A percentile compares a stretch with the other conserved stretches of the same genome.
Conservation (phyloP, 2,888 invertebrate species). For the Metacarcinus magister region DNA sequence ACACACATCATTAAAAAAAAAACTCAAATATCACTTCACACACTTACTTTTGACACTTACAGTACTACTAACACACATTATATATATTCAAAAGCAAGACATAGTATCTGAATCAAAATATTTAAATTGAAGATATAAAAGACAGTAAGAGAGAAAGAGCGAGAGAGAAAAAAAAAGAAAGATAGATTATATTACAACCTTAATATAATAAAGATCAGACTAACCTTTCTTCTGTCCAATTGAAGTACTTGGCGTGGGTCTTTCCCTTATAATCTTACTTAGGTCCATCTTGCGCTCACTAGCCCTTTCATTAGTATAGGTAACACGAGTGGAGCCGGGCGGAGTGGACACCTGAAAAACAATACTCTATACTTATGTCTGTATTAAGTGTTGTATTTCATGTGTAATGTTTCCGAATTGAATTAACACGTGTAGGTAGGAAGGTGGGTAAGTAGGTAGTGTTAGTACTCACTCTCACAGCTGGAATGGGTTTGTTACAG, state of each 20-base stretch:
- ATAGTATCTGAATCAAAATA: neutral
- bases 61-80: neutral
- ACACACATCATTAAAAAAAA: neutral
- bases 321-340: conserved; percentile 67
- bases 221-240: conserved; percentile 75
- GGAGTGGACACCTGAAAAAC: conserved; percentile 72
- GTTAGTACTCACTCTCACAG: conserved; percentile 66
- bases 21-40: neutral
- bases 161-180: neutral
- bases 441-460: too few relatives aligned
- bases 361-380: too few relatives aligned
- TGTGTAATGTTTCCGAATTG: too few relatives aligned
- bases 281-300: conserved; percentile 73
- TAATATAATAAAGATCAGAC: neutral
- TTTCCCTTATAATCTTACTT: conserved; percentile 74
- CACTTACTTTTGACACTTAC: neutral
- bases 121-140: neutral
- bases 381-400: too few relatives aligned
- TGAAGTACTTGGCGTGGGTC: conserved; percentile 66
- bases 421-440: too few relatives aligned
- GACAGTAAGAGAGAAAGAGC: neutral
- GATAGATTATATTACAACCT: neutral
- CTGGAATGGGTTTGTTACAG: conserved; percentile 59
- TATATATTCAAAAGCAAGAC: conserved; percentile 45
- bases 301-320: conserved; percentile 68